These are phyloP conservation scores for Allolobophora icterica DNA, from an alignment of 2,888 invertebrate genomes.

Conservation along the genomic window DNA sequence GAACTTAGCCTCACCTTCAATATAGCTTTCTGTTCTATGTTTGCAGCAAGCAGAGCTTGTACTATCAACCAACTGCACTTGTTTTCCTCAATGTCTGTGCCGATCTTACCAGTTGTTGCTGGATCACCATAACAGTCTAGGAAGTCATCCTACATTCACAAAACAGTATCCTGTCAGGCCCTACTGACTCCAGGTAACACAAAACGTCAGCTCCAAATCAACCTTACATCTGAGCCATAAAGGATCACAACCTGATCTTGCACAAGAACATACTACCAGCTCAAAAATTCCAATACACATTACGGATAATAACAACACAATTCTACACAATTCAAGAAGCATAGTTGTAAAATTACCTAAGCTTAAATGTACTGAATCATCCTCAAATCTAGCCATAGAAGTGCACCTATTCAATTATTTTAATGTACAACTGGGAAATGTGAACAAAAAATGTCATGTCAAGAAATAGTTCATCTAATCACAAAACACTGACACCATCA, in stretches of 20 bases:
- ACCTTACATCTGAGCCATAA: not conserved
- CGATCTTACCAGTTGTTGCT: slow-evolving; percentile 78
- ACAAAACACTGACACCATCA: too few species aligned
- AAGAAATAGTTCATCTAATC: too few species aligned
- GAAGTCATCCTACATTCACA: slow-evolving; percentile 75
- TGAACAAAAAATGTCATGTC: too few species aligned
- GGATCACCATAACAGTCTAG: slow-evolving; percentile 89
- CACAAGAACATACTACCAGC: not conserved
- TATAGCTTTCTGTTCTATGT: slow-evolving; percentile 52
- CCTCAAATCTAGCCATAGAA: too few species aligned
- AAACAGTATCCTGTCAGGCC: not conserved
- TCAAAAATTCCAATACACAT: not conserved
- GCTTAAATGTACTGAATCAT: too few species aligned
- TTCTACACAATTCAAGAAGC: not conserved
- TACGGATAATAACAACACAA: not conserved
- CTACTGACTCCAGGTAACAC: not conserved
- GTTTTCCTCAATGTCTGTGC: slow-evolving; percentile 91
- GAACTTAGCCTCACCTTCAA: slow-evolving; percentile 54
- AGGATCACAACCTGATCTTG: not conserved
- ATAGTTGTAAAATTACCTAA: too few species aligned
- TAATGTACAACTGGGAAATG: too few species aligned
- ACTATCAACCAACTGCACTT: slow-evolving; percentile 95
- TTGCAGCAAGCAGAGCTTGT: slow-evolving; percentile 73
- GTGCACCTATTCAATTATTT: too few species aligned
- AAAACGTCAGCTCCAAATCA: not conserved